Evolutionary conservation across 2,113 vertebrate genomes (phyloP).

Genomic region (Columba janthina): DNA sequence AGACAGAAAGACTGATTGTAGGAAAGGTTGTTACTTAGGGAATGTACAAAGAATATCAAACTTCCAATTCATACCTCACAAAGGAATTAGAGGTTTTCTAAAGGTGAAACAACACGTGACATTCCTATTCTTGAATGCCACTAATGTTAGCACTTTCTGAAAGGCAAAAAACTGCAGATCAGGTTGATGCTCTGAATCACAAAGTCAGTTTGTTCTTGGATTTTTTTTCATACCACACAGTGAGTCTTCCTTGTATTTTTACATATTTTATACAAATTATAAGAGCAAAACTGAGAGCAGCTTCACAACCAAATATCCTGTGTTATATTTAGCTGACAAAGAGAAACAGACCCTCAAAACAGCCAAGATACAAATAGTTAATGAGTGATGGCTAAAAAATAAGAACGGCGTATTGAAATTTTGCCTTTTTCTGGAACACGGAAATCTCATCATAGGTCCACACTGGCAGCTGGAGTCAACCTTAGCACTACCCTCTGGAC

Average conservation of each 20-base stretch:
- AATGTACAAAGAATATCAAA: neutral
- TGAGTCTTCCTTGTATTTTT: neutral
- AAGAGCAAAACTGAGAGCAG: neutral
- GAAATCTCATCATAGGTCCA: neutral
- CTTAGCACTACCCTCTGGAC: neutral
- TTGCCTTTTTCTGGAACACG: neutral
- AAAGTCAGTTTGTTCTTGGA: neutral
- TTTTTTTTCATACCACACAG: neutral
- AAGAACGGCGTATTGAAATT: neutral
- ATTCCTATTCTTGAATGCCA: neutral
- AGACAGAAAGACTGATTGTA: neutral
- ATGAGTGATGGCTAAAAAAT: neutral
- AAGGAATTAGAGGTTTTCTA: slow-evolving; percentile 32
- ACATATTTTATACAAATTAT: neutral
- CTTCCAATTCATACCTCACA: neutral
- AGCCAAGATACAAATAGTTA: neutral
- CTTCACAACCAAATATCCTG: neutral
- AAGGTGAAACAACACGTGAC: neutral
- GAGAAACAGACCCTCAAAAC: neutral
- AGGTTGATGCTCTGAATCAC: neutral
- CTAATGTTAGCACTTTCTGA: neutral
- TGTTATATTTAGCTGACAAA: neutral
- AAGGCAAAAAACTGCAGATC: neutral
- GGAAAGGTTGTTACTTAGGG: neutral
- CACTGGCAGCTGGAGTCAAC: neutral